Base-by-base conservation (phyloP, 2,888 invertebrate genomes). In the Eulithis testata region DNA sequence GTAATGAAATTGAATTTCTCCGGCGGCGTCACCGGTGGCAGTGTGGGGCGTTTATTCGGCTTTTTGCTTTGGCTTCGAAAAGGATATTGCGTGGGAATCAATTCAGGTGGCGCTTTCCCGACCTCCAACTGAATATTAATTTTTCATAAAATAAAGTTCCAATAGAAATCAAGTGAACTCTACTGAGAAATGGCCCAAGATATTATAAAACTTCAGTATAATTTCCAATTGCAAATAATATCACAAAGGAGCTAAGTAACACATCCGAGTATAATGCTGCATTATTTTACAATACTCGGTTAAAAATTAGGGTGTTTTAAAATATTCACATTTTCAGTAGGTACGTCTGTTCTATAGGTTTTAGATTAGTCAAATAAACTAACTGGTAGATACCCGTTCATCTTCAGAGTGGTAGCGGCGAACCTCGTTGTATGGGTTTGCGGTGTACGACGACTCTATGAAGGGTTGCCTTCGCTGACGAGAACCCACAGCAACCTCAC, bases 31-130 rank as follows among this genome's bases (percentile, higher is more conserved):
- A 81, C 80, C 76, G 78, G 74, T 57, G 62, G 56, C 64, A 58
- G 62, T 65, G 64, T 56, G 62, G 79, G 79, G 77, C 85, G 81
- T 86, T 90, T 86, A 86, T 86, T 87, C 85, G 85, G 84, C 84
- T 89, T 91, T 89, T 90, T 89, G 87, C 89, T 85, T 84, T 83
- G 77, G 79, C 84, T 85, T 83, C 81, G 78, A 84, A 87, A 86
- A 87, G 88, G 86, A 89, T 91, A 90, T 91, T 91, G 89, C 89
- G 87, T 90, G 88, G 85, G 89, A 90, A 90, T 88, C 83, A 84
- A 89, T 87, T 88, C 90, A 90, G 90, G 86, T 90, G 89, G 79
- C 82, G 80, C 78, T 78, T 76, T 84, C 79, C 76, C 76, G 77
- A 83, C 79, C 76, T 77, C 74, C 70, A 73, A 77, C 76, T 83